phyloP scores from a whole-genome alignment of 2,113 vertebrate genomes.

The Camelus bactrianus region DNA sequence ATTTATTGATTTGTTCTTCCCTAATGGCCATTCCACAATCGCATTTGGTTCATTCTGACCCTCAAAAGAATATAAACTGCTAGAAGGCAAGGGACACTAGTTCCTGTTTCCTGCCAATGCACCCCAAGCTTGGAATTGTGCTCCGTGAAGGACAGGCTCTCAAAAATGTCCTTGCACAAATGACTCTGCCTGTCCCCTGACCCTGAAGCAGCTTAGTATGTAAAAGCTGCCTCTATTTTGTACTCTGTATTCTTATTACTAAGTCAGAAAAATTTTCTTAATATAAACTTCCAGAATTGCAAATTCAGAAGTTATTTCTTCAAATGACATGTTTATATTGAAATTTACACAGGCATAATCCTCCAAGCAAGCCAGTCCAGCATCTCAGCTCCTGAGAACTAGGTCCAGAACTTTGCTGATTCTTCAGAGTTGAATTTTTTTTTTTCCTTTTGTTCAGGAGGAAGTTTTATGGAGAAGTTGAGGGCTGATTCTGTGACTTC shows the following conservation, averaged over 20 bases:
- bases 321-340: neutral
- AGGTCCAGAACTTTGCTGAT: neutral
- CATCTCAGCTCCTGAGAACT: rapidly evolving
- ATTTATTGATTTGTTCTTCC: neutral
- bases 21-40: no score
- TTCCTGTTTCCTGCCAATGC: neutral
- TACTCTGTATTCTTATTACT: neutral
- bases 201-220: neutral
- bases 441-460: neutral
- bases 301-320: neutral
- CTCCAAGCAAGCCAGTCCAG: neutral
- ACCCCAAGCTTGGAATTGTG: neutral
- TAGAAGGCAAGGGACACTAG: neutral
- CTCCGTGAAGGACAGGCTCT: neutral
- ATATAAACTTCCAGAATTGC: neutral
- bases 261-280: neutral
- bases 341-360: neutral
- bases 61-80: neutral
- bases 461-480: neutral
- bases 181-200: neutral
- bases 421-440: neutral
- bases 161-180: neutral
- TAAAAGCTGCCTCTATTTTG: neutral
- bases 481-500: neutral
- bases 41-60: neutral